Base-by-base conservation (phyloP, 2,888 invertebrate species). In the Strigamia transsilvanica region DNA sequence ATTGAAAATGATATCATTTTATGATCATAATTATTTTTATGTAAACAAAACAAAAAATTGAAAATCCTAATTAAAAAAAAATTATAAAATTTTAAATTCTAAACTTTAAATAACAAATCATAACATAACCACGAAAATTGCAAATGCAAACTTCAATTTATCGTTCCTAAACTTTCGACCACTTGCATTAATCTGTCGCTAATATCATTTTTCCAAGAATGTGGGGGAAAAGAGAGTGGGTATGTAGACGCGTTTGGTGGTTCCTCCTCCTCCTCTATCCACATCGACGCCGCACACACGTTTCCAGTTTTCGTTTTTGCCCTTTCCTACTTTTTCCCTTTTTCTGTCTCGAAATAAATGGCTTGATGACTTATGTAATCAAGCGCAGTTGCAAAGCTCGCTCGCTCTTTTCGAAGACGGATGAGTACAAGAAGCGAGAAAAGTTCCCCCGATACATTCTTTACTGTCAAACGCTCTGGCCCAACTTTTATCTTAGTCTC, bases 331-430 rank as follows among this genome's bases (percentile, higher is more conserved):
- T n/a, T 82, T 46, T 46, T 78, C 46, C 77, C 78, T 78, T 77
- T 78, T 78, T 78, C 42, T 82, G 77, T 78, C 82, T 82, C 78
- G 23, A 82, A 82, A 82, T 82, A 82, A 82, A 82, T 82, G 82
- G 82, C 82, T 82, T 82, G 82, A 82, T 82, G 82, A 82, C 82
- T 82, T 82, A 82, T 82, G 82, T 82, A 82, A 82, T 82, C 82
- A 82, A 82, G 82, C 78, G 82, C 34, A 77, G 73, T 78, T 73
- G 77, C 73, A 82, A 82, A 77, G 77, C 82, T 41, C 77, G 42
- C 77, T 34, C 78, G 34, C 42, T 46, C 21, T 73, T 73, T 73
- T 77, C 23, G 42, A 82, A 82, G 82, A 82, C 82, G 78, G 78
- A 82, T 82, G 82, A 82, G 77, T 73, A 42, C 82, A 46, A 73